Evolutionary conservation across 2,113 vertebrate genomes (phyloP), one percentile per base, ranked within the genome.

Genomic region (Scomber japonicus): DNA sequence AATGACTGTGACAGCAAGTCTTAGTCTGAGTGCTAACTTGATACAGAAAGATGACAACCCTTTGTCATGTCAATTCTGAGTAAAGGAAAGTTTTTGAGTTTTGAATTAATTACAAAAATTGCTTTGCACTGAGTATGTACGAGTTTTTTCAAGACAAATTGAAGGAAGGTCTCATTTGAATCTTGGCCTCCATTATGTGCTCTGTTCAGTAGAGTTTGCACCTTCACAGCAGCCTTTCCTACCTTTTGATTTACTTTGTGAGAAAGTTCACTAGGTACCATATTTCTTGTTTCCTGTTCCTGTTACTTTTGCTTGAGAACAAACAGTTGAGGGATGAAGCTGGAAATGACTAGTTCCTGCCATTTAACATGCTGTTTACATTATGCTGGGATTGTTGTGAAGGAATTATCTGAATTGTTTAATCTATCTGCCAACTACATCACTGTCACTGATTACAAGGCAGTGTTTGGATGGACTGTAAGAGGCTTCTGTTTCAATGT

Each of bases 1-100:
- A 69, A 70, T 13, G 19, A 51, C 62, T 54, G 51, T 86, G 85
- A 86, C 85, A 83, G 55, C 56, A 81, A 8, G 11, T 81, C 53
- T 48, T 14, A 50, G 65, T 66, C 46, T 53, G 10, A 65, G 40
- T 40, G 55, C 69, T 76, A 46, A 51, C 44, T 46, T 31, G 10
- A 7, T 11, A 53, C 14, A 69, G 30, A 44, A 21, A 67, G 50
- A 66, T 15, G 15, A 27, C 31, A 40, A 14, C 6, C 12, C 13
- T 82, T 54, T 75, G 49, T 56, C 44, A 31, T 19, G 48, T 51
- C 0, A 46, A 0, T 60, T 62, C 60, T 71, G 67, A 49, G 49
- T 76, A 1, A 68, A 55, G 24, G 31, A 66, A 75, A 16, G 30
- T 46, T 54, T 8, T 59, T 40, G 9, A 40, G 7, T 40, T 9